Conservation (phyloP, 2,113 vertebrate genomes). For the Sinocyclocheilus rhinocerous region DNA sequence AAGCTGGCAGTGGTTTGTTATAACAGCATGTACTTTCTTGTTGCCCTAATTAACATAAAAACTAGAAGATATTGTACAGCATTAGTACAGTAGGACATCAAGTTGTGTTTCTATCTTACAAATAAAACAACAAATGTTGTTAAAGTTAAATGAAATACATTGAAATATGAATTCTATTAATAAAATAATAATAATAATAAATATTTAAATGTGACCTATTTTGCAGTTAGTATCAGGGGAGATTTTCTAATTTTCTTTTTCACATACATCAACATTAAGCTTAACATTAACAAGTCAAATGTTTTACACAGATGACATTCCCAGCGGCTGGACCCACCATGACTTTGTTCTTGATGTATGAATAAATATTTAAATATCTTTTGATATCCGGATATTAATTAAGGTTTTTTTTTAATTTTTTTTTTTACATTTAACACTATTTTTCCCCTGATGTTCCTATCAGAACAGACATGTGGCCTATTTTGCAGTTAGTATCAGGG, state of each 20-base stretch:
- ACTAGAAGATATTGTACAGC: neutral
- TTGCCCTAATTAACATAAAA: neutral
- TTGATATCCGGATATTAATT: too few species aligned
- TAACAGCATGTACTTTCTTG: neutral
- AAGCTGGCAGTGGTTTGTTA: neutral
- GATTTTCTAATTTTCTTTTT: neutral
- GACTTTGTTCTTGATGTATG: conserved; percentile 41
- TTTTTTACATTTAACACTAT: neutral
- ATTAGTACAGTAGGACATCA: neutral
- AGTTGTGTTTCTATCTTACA: neutral
- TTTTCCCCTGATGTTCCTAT: neutral
- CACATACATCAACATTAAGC: neutral
- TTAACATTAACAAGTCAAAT: neutral
- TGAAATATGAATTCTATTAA: neutral
- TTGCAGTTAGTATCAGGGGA: neutral
- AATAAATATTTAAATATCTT: neutral
- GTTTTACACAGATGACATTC: conserved; percentile 31
- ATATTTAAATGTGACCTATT: neutral
- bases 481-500: neutral
- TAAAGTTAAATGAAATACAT: neutral
- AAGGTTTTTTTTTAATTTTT: neutral
- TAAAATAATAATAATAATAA: neutral
- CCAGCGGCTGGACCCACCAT: conserved; percentile 1
- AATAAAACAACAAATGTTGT: neutral
- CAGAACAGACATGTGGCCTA: neutral